These are phyloP conservation scores for Hemibagrus guttatus DNA, from an alignment of 2,797 vertebrate genomes.

Conservation along the genomic window DNA sequence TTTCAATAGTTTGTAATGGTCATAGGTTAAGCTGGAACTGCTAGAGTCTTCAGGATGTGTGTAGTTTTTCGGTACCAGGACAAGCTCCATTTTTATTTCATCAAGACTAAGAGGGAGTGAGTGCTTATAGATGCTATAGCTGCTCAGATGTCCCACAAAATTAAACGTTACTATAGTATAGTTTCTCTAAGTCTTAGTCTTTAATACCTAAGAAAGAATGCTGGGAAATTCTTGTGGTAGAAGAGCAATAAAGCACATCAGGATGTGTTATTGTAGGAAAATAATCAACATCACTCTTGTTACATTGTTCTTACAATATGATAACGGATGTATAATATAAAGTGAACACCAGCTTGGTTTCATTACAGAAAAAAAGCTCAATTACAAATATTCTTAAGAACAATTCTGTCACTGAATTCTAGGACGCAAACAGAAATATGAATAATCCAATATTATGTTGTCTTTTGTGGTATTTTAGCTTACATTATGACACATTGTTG, in stretches of 20 bases:
- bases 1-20: not conserved
- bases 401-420: not conserved
- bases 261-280: not conserved
- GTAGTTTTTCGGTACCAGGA: not conserved
- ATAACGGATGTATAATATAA: not conserved
- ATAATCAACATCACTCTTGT: not conserved
- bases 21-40: not conserved
- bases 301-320: not conserved
- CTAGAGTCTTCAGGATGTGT: not conserved
- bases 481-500: not conserved
- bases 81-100: not conserved
- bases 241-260: not conserved
- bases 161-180: not conserved
- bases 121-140: not conserved
- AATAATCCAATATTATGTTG: not conserved
- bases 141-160: not conserved
- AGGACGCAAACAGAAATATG: not conserved
- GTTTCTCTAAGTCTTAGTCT: fast-evolving
- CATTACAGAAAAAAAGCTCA: not conserved
- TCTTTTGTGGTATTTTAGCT: not conserved
- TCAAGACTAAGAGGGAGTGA: not conserved
- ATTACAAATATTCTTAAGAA: not conserved
- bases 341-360: not conserved
- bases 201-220: not conserved
- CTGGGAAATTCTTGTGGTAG: not conserved